Evolutionary conservation across 2,888 invertebrate genomes (phyloP).

Genomic region (Sturmia bella): DNA sequence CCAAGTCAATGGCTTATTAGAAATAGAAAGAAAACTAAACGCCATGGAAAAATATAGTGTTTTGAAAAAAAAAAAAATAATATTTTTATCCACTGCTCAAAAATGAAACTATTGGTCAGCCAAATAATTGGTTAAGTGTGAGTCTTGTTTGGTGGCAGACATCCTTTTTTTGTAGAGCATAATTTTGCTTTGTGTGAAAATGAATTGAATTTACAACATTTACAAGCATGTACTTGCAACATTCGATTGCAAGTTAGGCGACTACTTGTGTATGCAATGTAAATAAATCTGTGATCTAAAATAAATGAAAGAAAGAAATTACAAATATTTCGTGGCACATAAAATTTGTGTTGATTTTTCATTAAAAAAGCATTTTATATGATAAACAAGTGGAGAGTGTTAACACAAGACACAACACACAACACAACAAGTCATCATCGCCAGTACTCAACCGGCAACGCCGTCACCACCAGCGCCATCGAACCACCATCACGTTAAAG

Average conservation of each 20-base stretch:
- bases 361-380: not conserved
- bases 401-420: conserved; percentile 50
- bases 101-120: conserved; percentile 50
- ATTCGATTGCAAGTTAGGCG: not conserved
- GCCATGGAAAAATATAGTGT: no score
- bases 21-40: conserved; percentile 9
- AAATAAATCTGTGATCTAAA: conserved; percentile 29
- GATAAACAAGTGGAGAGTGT: conserved; percentile 28
- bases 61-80: conserved; percentile 41
- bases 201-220: conserved; percentile 1
- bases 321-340: conserved; percentile 22
- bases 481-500: conserved; percentile 21
- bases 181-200: conserved; percentile 19
- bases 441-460: not conserved
- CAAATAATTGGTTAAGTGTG: conserved; percentile 53
- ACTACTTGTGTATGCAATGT: not conserved
- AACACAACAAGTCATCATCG: conserved; percentile 63
- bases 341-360: conserved; percentile 13
- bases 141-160: conserved; percentile 12
- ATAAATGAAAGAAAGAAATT: conserved; percentile 14
- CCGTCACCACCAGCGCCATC: not conserved
- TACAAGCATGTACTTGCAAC: not conserved
- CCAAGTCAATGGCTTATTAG: conserved; percentile 45
- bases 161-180: conserved; percentile 11
- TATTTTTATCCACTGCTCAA: conserved; percentile 4